Base-by-base conservation (phyloP, 2,113 vertebrate species). In the Propithecus coquereli region DNA sequence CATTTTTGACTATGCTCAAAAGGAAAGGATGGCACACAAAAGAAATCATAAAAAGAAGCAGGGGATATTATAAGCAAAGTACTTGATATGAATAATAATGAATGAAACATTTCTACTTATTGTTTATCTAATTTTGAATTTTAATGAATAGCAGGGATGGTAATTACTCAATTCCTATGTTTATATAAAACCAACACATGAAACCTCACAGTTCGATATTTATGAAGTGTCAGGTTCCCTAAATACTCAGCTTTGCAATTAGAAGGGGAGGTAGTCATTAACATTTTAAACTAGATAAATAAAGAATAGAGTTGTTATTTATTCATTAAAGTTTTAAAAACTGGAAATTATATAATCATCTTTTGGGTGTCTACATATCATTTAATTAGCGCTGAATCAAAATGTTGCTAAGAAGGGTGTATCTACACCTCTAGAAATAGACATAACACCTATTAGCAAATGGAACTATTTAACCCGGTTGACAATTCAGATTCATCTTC, bases 91-190 rank as follows among this genome's bases (percentile, higher is more conserved):
- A 98, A 98, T 98, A 95, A 96, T 96, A 97, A 98, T 77, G 95
- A 97, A 97, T 97, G 95, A 98, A 95, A 27, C 89, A 97, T 98
- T 96, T 95, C 32, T 18, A 97, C 96, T 98, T 95, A 97, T 98
- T 98, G 98, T 98, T 98, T 98, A 97, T 98, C 97, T 97, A 98
- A 98, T 98, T 98, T 98, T 97, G 98, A 98, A 98, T 98, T 98
- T 98, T 98, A 98, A 98, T 98, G 97, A 98, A 97, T 94, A 98
- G 97, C 98, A 98, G 61, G 43, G 98, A 97, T 97, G 94, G 97
- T 98, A 98, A 99, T 98, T 99, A 98, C 97, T 97, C 98, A 98
- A 98, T 98, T 99, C 98, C 97, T 98, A 94, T 98, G 98, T 98
- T 98, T 98, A 98, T 98, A 98, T 96, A 98, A 98, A 98, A 97